Percentiles rank a stretch among this genome's conserved stretches.
Conservation (phyloP, 2,113 vertebrate species). For the Dromiciops gliroides region DNA sequence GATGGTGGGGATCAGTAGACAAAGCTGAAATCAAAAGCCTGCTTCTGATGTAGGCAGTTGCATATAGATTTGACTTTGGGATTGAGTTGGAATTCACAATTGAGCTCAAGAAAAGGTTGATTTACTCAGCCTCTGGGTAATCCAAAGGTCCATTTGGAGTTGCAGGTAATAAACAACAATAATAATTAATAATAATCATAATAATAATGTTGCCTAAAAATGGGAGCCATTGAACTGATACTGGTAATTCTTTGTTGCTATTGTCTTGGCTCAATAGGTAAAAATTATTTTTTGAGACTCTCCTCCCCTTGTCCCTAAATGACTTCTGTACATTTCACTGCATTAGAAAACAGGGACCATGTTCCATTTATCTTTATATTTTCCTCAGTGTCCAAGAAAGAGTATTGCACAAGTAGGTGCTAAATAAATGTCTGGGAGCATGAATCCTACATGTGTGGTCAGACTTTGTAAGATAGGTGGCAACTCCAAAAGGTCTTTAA, state of each 20-base stretch:
- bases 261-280: slow-evolving; percentile 10
- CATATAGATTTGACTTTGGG: slow-evolving; percentile 5
- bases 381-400: too few species aligned
- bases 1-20: background rate
- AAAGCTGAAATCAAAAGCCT: background rate
- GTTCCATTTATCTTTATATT: too few species aligned
- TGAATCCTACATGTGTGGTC: too few species aligned
- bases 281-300: too few species aligned
- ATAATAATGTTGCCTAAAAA: slow-evolving; percentile 37
- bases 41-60: background rate
- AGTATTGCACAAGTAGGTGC: too few species aligned
- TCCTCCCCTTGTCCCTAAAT: too few species aligned
- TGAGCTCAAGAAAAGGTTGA: slow-evolving; percentile 19
- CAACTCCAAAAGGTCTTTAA: too few species aligned
- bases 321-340: too few species aligned
- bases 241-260: background rate
- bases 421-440: too few species aligned
- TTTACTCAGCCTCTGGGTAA: background rate
- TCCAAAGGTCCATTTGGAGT: slow-evolving; percentile 4
- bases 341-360: too few species aligned
- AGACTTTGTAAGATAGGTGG: too few species aligned
- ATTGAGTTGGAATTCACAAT: slow-evolving; percentile 52
- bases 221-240: slow-evolving; percentile 7
- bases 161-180: slow-evolving; percentile 12
- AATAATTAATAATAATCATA: too few species aligned